phyloP scores from a whole-genome alignment of 1,140 invertebrate species.

The Rhyzopertha dominica region DNA sequence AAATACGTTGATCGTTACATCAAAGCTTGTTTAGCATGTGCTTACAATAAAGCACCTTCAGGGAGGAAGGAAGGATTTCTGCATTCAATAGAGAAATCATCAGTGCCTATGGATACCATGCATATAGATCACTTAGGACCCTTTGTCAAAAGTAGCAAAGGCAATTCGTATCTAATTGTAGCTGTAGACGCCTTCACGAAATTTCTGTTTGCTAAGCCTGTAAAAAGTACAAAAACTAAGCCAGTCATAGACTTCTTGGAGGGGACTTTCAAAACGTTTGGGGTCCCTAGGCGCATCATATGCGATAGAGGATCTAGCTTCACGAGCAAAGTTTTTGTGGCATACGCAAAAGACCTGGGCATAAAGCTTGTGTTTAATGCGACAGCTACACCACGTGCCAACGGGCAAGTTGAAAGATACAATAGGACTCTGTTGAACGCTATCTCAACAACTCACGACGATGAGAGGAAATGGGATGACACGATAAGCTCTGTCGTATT shows the following conservation, averaged over 20 bases:
- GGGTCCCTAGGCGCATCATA: constrained; percentile 2
- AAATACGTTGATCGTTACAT: neutral
- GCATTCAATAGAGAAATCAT: neutral
- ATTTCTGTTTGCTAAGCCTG: neutral
- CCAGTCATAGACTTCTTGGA: neutral
- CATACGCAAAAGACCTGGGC: too few species aligned
- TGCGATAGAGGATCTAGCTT: constrained; percentile 5
- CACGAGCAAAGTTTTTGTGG: too few species aligned
- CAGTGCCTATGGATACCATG: neutral
- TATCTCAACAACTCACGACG: too few species aligned
- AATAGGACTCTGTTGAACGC: too few species aligned
- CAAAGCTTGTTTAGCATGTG: neutral
- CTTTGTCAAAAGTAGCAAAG: constrained; percentile 1
- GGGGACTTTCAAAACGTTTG: neutral
- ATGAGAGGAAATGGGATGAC: too few species aligned
- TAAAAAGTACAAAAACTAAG: neutral
- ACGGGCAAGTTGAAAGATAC: too few species aligned
- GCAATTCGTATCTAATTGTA: constrained; percentile 3
- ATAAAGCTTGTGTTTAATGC: too few species aligned
- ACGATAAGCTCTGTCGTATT: too few species aligned
- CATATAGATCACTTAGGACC: constrained; percentile 11
- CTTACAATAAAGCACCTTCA: constrained; percentile 5
- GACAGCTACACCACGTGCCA: too few species aligned
- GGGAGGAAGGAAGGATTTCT: neutral
- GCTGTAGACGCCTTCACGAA: constrained; percentile 6